Conservation (phyloP, 2,888 invertebrate genomes). For the Dioctria rufipes region DNA sequence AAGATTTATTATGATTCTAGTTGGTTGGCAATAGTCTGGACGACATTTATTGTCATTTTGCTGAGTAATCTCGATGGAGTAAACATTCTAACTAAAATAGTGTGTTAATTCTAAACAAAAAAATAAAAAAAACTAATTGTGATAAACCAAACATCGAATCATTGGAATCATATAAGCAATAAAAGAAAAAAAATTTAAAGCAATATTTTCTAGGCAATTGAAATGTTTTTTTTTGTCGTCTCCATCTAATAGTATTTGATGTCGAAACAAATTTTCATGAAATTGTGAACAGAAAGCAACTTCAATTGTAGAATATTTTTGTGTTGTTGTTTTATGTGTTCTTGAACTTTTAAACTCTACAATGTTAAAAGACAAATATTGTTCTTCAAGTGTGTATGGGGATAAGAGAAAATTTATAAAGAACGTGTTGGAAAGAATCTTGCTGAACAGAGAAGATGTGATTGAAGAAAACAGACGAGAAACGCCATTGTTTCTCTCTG, state of each 20-base stretch:
- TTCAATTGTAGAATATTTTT: no score
- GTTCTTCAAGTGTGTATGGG: no score
- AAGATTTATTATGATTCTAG: conserved; percentile 51
- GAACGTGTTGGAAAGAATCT: no score
- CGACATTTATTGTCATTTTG: conserved; percentile 54
- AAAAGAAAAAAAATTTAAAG: conserved; percentile 31
- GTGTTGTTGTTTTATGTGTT: no score
- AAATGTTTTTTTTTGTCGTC: not conserved
- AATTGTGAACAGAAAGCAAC: no score
- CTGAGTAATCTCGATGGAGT: conserved; percentile 52
- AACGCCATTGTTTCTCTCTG: no score
- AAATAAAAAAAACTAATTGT: conserved; percentile 21
- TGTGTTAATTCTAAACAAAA: not conserved
- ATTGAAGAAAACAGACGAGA: no score
- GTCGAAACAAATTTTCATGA: not conserved
- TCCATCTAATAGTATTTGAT: not conserved
- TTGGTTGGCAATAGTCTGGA: conserved; percentile 52
- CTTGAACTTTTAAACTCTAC: no score
- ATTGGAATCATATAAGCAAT: conserved; percentile 48
- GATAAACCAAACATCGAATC: conserved; percentile 56
- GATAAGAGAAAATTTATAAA: no score
- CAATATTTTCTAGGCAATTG: conserved; percentile 44
- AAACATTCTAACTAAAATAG: conserved; percentile 19
- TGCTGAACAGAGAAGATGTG: no score
- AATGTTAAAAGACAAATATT: no score